Percentiles rank a stretch among this genome's conserved stretches.
phyloP scores from a whole-genome alignment of 2,113 vertebrate genomes.

The Caretta caretta region DNA sequence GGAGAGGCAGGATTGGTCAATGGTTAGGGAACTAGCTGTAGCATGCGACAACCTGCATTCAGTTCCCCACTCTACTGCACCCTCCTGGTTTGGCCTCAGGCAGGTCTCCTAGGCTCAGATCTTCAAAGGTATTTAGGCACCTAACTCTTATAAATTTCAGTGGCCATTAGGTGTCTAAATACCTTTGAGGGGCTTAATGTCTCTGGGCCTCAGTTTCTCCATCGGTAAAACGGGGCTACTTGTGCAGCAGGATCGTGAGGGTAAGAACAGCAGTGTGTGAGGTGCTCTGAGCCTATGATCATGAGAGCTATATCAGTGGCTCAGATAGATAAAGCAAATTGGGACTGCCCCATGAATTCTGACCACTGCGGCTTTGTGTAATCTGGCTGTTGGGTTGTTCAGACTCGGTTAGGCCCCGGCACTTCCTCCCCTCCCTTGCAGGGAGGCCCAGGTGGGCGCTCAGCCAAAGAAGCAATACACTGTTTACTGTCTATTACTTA shows the following conservation, averaged over 20 bases:
- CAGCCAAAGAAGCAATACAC: not conserved
- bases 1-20: not conserved
- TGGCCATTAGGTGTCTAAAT: not conserved
- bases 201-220: not conserved
- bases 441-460: not conserved
- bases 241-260: not conserved
- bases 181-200: not conserved
- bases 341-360: not conserved
- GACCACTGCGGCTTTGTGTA: not conserved
- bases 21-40: not conserved
- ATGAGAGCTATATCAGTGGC: not conserved
- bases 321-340: not conserved
- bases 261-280: not conserved
- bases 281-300: not conserved
- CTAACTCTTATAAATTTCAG: not conserved
- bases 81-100: not conserved
- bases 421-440: not conserved
- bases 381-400: not conserved
- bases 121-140: not conserved
- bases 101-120: not conserved
- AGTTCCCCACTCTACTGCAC: not conserved
- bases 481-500: slow-evolving; percentile 28
- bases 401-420: not conserved
- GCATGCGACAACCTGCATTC: not conserved
- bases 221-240: not conserved